Conservation (phyloP, 1,140 invertebrate species). For the Watersipora subatra region DNA sequence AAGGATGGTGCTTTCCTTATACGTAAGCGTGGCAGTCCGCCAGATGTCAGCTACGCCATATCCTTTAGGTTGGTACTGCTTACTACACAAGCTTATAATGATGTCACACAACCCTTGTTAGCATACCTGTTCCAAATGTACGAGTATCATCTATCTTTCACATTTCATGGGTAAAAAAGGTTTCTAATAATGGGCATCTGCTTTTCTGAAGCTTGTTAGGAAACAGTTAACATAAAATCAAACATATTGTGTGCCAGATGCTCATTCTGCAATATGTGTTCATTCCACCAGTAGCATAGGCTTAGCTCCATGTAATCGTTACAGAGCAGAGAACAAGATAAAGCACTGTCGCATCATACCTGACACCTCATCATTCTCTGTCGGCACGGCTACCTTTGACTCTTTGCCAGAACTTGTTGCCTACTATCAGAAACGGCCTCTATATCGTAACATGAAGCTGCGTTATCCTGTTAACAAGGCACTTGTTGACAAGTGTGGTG, state of each 20-base stretch:
- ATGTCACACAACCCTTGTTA: no score
- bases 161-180: no score
- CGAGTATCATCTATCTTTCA: no score
- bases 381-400: slow-evolving; percentile 81
- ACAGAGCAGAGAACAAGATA: slow-evolving; percentile 75
- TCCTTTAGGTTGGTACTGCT: slow-evolving; percentile 61
- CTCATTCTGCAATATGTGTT: no score
- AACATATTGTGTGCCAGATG: no score
- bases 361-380: slow-evolving; percentile 75
- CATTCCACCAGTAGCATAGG: no score
- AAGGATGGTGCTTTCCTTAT: slow-evolving; percentile 85
- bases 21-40: slow-evolving; percentile 60
- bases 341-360: slow-evolving; percentile 86
- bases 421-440: slow-evolving; percentile 75
- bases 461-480: slow-evolving; percentile 73
- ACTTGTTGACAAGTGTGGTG: slow-evolving; percentile 50
- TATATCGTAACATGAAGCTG: slow-evolving; percentile 79
- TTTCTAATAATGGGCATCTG: no score
- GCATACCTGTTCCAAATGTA: no score
- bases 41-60: slow-evolving; percentile 68
- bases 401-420: slow-evolving; percentile 78
- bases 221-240: no score
- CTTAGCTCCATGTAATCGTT: no score
- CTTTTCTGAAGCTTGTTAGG: no score
- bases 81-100: not conserved